These are phyloP conservation scores for Crambe crambe DNA, from an alignment of 37 sponge, comb jelly and placozoan species.

Conservation along the genomic window DNA sequence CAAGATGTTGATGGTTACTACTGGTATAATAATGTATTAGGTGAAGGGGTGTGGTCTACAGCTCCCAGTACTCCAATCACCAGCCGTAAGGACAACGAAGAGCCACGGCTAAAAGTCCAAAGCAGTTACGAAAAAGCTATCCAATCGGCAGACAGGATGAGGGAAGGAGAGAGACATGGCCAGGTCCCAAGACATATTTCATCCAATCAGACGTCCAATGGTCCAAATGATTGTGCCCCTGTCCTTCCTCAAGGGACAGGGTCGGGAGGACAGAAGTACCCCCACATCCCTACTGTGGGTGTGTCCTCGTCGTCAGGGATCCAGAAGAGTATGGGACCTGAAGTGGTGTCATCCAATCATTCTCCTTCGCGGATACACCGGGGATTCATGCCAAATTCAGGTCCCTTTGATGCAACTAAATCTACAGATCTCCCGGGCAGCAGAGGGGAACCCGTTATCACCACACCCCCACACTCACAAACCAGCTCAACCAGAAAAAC, in stretches of 20 bases:
- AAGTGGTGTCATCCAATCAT: neutral
- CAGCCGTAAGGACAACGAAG: neutral
- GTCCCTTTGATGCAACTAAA: conserved; percentile 30
- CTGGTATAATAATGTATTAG: no score
- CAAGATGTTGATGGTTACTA: no score
- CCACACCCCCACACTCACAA: conserved; percentile 57
- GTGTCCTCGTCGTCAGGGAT: conserved; percentile 7
- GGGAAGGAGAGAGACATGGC: neutral
- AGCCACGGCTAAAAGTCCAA: neutral
- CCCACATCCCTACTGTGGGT: neutral
- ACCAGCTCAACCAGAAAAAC: neutral
- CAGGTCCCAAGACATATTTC: conserved; percentile 1
- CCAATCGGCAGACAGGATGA: neutral
- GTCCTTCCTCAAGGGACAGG: neutral
- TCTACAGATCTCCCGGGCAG: conserved; percentile 56
- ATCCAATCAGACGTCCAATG: neutral
- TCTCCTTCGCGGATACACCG: neutral
- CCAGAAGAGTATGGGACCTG: neutral
- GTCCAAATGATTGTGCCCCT: neutral
- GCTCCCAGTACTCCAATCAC: conserved; percentile 44
- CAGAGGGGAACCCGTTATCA: conserved; percentile 10
- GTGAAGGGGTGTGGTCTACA: conserved; percentile 46
- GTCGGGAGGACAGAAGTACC: neutral
- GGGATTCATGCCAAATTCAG: conserved; percentile 12
- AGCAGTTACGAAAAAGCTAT: conserved; percentile 36